Evolutionary conservation across 2,888 invertebrate species (phyloP), one percentile per base, ranked within the genome.

Genomic region (Ectobius pallidus): DNA sequence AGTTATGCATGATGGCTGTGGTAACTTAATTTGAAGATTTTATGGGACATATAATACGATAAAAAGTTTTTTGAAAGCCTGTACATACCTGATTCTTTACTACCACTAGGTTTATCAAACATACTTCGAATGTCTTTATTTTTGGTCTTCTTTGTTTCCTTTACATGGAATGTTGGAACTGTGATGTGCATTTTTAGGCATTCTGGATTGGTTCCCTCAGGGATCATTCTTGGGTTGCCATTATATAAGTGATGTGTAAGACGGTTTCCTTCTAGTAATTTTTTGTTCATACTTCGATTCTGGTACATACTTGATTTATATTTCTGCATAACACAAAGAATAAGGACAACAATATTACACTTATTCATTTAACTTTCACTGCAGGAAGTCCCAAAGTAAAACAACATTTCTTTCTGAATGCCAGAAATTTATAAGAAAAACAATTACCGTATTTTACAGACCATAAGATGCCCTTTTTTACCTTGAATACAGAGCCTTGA

Each of bases 261-360:
- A 16, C 9, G 30, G 25, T 44, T 34, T 39, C 7, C 20, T 20
- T 27, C 42, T 22, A 70, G 61, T 16, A 70, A 39, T 20, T 62
- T 61, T 18, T 32, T 70, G 27, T 20, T 44, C 7, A 70, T 39
- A 16, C 62, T 22, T 2, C 18, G 20, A 46, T 55, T 63, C 62
- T 70, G 70, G 30, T 61, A 32, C 62, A 70, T 46, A 16, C 70
- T 62, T 20, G 61, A 18, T 44, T 42, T 42, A 32, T 61, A 70
- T 44, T 70, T 70, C 70, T 70, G 70, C 25, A 46, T 44, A 25
- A 27, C 27, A 32, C 27, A 1, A 30, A 22, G 11, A 27, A 46
- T 27, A n/a, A 46, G 11, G 6, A 20, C 2, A 22, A 62, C 27
- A 30, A 9, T 22, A 6, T 52, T 6, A 52, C 6, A 9, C 39